These are phyloP conservation scores for Homarus americanus DNA, from an alignment of 1,140 invertebrate species.

Conservation along the genomic window DNA sequence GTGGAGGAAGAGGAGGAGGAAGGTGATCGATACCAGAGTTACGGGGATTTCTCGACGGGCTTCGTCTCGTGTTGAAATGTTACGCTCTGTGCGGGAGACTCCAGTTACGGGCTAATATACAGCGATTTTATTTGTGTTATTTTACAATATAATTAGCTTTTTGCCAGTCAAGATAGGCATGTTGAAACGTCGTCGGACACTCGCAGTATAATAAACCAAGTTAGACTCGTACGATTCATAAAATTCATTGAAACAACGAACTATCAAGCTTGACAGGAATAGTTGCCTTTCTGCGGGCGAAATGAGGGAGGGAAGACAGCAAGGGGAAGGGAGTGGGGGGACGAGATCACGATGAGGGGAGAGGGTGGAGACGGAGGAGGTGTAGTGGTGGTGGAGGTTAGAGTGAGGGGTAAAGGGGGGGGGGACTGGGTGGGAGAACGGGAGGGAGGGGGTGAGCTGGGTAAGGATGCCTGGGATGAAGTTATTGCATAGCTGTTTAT, in stretches of 20 bases:
- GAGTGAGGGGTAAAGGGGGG: not conserved
- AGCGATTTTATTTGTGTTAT: not conserved
- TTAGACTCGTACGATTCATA: constrained; percentile 9
- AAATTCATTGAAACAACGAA: constrained; percentile 47
- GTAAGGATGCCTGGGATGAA: constrained; percentile 68
- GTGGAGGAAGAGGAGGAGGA: constrained; percentile 50
- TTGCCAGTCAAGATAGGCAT: not conserved
- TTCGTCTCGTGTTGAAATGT: constrained; percentile 56
- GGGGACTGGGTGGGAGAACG: not conserved
- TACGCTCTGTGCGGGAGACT: constrained; percentile 21
- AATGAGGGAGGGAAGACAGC: constrained; percentile 65
- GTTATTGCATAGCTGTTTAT: constrained; percentile 74
- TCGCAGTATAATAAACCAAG: not conserved
- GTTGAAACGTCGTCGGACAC: not conserved
- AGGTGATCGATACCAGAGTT: constrained; percentile 66
- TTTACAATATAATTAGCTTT: not conserved
- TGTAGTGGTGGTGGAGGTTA: not conserved
- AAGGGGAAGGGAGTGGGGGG: constrained; percentile 33
- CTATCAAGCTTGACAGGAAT: constrained; percentile 62
- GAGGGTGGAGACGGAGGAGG: constrained; percentile 2
- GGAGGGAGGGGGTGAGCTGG: constrained; percentile 21
- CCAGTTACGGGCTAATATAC: constrained; percentile 35
- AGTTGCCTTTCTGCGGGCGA: constrained; percentile 62
- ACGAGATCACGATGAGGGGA: constrained; percentile 12
- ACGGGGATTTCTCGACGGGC: constrained; percentile 43